Base-by-base conservation (phyloP, 1,140 invertebrate genomes). In the Trichonephila inaurata region DNA sequence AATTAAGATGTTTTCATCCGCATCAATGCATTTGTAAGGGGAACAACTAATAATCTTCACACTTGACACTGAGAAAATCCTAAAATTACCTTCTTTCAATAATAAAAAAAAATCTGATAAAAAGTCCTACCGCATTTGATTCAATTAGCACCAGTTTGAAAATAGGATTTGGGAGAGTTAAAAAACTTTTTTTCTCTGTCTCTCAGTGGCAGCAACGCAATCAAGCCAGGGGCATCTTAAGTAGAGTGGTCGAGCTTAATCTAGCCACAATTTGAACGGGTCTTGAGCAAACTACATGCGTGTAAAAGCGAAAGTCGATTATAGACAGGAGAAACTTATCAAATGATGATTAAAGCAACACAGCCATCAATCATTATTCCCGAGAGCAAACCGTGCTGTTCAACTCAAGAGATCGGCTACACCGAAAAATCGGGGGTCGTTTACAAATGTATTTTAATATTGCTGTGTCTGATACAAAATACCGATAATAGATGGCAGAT, bases 311-410 rank as follows among this genome's bases (percentile, higher is more conserved):
- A 90, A 90, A 90, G 89, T 90, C 69, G 89, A 90, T 90, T 90
- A 90, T 90, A 61, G 89, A 90, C 40, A 60, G 66, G 89, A 40
- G 64, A 69, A 90, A 90, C 89, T 90, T 90, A 90, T 90, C 89
- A 90, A 90, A 90, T 69, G 62, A 90, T 90, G 89, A 90, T 90
- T 90, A 90, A 90, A 90, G 69, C 81, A 90, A 90, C 89, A 90
- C 69, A 90, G 89, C 89, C 89, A 90, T 90, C 89, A 90, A 90
- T 90, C 89, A 90, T 77, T 60, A 66, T 28, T 89, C 88, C 64
- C 88, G 66, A 58, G 89, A 58, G 69, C 28, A 40, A 58, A 72
- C 62, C 24, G 60, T n/a, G 64, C 44, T 51, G 44, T 60, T 44
- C 69, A 69, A 81, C 72, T 77, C 33, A 28, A 77, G 72, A 61